phyloP scores from a whole-genome alignment of 1,140 invertebrate species.

The Pogonus chalceus region DNA sequence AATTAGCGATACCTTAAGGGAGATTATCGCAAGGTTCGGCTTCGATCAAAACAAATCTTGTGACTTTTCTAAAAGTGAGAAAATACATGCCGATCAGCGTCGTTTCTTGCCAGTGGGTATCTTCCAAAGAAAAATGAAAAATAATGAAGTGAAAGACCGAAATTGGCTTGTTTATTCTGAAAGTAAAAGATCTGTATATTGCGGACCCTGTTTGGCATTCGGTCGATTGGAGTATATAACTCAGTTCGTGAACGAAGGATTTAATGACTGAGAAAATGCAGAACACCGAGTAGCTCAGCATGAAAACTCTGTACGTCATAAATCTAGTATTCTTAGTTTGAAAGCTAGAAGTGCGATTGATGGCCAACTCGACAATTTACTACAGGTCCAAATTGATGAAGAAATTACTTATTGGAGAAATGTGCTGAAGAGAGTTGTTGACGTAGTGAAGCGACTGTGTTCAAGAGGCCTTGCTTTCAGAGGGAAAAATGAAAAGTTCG shows the following conservation, averaged over 20 bases:
- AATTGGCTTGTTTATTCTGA: constrained; percentile 15
- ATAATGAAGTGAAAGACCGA: constrained; percentile 15
- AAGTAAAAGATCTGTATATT: no score
- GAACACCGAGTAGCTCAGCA: not conserved
- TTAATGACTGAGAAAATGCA: not conserved
- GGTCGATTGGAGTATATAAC: no score
- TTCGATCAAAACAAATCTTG: constrained; percentile 19
- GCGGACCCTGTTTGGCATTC: constrained; percentile 22
- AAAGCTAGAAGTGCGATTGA: not conserved
- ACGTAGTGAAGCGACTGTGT: not conserved
- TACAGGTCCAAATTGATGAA: not conserved
- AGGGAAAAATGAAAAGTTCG: not conserved
- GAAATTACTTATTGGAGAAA: not conserved
- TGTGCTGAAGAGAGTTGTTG: not conserved
- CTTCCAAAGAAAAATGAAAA: constrained; percentile 17
- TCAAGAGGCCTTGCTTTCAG: not conserved
- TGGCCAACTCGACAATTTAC: not conserved
- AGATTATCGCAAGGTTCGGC: no score
- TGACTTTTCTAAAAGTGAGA: constrained; percentile 22
- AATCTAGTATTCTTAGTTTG: not conserved
- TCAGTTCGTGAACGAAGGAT: not conserved
- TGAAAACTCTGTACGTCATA: not conserved
- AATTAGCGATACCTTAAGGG: constrained; percentile 18
- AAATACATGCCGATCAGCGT: no score
- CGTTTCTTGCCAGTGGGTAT: constrained; percentile 14